phyloP scores from a whole-genome alignment of 1,140 invertebrate genomes.

The Brachionus koreanus region DNA sequence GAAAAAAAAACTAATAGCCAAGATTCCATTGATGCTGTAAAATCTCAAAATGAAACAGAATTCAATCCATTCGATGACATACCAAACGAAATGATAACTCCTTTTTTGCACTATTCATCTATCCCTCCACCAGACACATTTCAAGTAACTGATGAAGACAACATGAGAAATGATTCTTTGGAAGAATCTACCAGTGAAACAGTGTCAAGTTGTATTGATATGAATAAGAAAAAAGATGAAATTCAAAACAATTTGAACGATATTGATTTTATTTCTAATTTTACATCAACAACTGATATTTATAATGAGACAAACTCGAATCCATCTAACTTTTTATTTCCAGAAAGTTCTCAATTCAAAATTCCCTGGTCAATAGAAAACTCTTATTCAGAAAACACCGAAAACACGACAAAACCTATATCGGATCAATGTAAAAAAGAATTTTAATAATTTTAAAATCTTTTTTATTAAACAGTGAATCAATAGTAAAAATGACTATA shows the following conservation, averaged over 20 bases:
- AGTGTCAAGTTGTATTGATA: slow-evolving; percentile 1
- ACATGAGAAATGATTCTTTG: not conserved
- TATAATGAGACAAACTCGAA: not conserved
- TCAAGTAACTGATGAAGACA: not conserved
- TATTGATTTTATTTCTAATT: slow-evolving; percentile 31
- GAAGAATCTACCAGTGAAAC: slow-evolving; percentile 18
- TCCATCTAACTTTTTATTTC: not conserved
- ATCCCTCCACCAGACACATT: slow-evolving; percentile 13
- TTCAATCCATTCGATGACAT: slow-evolving; percentile 34
- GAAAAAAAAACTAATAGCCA: not conserved
- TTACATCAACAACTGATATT: not conserved
- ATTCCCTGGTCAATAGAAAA: not conserved
- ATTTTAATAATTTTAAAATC: not conserved
- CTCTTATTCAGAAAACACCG: not conserved
- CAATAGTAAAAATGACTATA: not conserved
- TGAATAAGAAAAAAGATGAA: not conserved
- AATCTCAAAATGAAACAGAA: not conserved
- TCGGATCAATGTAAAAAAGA: not conserved
- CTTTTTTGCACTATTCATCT: slow-evolving; percentile 27
- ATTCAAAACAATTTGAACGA: not conserved
- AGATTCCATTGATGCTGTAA: not conserved
- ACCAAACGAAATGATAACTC: slow-evolving; percentile 10
- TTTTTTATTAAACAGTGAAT: slow-evolving; percentile 24
- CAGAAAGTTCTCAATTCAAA: not conserved
- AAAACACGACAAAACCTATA: not conserved